Base-by-base conservation (phyloP, 2,888 invertebrate species). In the Eristalis arbustorum region DNA sequence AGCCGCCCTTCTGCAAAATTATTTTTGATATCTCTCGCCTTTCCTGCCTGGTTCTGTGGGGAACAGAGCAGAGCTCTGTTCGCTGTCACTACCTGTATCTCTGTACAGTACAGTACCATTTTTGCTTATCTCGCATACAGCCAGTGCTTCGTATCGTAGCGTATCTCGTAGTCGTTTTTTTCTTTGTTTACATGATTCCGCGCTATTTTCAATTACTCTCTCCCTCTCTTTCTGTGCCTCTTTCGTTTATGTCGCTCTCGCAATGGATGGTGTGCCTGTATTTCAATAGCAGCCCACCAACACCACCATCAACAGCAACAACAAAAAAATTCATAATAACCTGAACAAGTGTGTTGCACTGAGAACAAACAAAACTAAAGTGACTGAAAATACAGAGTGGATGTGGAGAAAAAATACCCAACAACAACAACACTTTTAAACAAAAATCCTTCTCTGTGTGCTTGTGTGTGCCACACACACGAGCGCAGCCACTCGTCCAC, bases 171-270 rank as follows among this genome's bases (percentile, higher is more conserved):
- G 42, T n/a, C 42, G 42, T 82, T 87, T 49, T 49, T 49, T 87
- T 87, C 87, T 87, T 87, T 87, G 87, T 87, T 87, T 87, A 87
- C 79, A 82, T 75, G 83, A 87, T 87, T 87, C 82, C 87, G 87
- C 87, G 87, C 87, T 87, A 87, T 87, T 83, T 87, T 87, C 63
- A 31, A 10, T 31, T 31, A 75, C 72, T 2, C 25, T 1, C 25
- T 1, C 25, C 3, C 25, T 25, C 25, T 78, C 67, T 42, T 14
- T 68, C 64, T 73, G 63, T 83, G 40, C 78, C 28, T 56, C 13
- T 25, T 8, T 64, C 49, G 28, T 61, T 42, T 42, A 18, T 42
- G 25, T 42, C 42, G 14, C 49, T 49, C 49, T n/a, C 6, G 8
- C 42, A 42, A 6, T 6, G 42, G 14, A n/a, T 18, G 49, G 23